Base-by-base conservation (phyloP, 2,797 vertebrate species). In the Thunnus albacares region DNA sequence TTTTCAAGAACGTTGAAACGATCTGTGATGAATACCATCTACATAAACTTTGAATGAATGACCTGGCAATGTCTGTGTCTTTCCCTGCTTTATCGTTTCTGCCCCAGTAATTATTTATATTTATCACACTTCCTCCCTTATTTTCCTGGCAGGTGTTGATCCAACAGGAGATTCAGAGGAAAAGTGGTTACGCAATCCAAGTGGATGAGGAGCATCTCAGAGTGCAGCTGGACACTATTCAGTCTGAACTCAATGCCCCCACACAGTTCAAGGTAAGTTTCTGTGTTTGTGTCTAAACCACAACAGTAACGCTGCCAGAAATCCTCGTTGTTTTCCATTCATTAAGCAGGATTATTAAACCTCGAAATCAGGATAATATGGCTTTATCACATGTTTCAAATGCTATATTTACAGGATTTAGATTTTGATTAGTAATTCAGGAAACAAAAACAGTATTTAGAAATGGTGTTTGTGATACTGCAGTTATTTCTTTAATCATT, bases 131-230 rank as follows among this genome's bases (percentile, higher is more conserved):
- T 60, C 33, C n/a, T 13, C 20, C n/a, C 30, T n/a, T 67, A 4
- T 86, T 79, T 78, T 65, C 33, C 64, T 84, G 74, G 11, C 84
- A 99, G 98, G 98, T 99, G 64, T 90, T 99, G 73, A 99, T 99
- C 83, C 99, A 98, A 86, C 98, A 99, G 87, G 98, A 99, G 89
- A 99, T 98, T 90, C 98, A 99, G 77, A 97, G 98, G 85, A 99
- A 99, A 90, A 98, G 97, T 0, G 98, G 98, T 1, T 99, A 99
- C 0, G 98, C 98, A 24, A 99, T 99, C 87, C 98, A 99, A 80
- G 97, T 98, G 62, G 98, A 99, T 0, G 98, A 99, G 88, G 98
- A 99, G 71, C 98, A 99, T 75, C 94, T 99, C 24, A 93, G 98
- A n/a, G 98, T 99, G 62, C 98, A 99, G 93, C 86, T 99, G 73